These are phyloP conservation scores for Mycetomoellerius zeteki DNA, from an alignment of 1,140 invertebrate genomes.

Conservation along the genomic window DNA sequence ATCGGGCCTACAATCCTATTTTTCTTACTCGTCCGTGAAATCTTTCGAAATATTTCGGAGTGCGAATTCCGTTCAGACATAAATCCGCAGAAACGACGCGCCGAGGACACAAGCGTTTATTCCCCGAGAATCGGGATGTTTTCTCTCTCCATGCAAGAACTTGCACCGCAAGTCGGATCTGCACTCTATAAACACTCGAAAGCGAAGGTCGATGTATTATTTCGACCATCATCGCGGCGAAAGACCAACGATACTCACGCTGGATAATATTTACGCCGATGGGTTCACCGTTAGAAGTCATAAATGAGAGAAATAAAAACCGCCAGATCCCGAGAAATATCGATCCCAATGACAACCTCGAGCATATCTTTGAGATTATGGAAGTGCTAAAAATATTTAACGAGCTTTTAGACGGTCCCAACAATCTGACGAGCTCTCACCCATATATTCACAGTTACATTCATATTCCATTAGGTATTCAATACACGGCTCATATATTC, in stretches of 20 bases:
- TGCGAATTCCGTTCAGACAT: slow-evolving; percentile 27
- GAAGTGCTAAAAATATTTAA: slow-evolving; percentile 20
- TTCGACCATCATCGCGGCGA: background rate
- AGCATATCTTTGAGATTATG: slow-evolving; percentile 13
- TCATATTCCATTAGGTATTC: slow-evolving; percentile 1
- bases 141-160: background rate
- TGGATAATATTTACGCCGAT: background rate
- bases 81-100: background rate
- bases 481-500: background rate
- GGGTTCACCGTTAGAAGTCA: slow-evolving; percentile 25
- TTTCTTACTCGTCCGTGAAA: slow-evolving; percentile 4
- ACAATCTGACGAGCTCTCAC: background rate
- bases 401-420: background rate
- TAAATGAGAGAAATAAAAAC: slow-evolving; percentile 1
- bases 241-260: background rate
- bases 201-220: slow-evolving; percentile 8
- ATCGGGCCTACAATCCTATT: background rate
- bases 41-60: slow-evolving; percentile 15
- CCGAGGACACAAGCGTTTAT: background rate
- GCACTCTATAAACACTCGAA: slow-evolving; percentile 16
- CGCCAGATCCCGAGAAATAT: background rate
- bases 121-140: background rate
- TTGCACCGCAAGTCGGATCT: background rate
- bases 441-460: slow-evolving; percentile 3
- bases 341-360: background rate